Percentiles rank a stretch among this genome's conserved stretches.
Evolutionary conservation across 1,140 invertebrate species (phyloP).

Genomic region (Hormaphis cornu): DNA sequence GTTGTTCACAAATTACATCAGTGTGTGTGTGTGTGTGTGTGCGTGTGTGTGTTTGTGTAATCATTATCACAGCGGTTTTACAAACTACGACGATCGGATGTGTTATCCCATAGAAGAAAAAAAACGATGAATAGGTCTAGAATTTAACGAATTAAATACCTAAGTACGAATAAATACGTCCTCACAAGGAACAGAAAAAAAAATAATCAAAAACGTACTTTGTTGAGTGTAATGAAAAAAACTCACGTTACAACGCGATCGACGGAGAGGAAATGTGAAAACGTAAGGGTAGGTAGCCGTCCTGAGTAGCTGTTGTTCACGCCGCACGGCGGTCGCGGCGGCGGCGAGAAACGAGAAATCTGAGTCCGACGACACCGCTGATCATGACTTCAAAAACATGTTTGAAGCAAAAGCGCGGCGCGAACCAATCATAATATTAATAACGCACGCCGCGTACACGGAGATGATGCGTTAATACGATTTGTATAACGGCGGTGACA

Average conservation of each 20-base stretch:
- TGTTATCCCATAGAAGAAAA: too few relatives aligned
- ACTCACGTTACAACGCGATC: slow-evolving; percentile 11
- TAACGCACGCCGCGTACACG: background rate
- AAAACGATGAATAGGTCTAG: too few relatives aligned
- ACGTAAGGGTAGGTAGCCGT: slow-evolving; percentile 14
- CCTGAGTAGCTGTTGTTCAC: slow-evolving; percentile 3
- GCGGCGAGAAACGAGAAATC: background rate
- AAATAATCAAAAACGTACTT: background rate
- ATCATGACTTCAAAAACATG: background rate
- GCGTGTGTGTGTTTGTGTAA: too few relatives aligned
- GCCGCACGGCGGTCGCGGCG: background rate
- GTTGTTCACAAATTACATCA: too few relatives aligned
- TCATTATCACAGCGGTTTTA: too few relatives aligned
- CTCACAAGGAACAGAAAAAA: background rate
- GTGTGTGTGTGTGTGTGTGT: too few relatives aligned
- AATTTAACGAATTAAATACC: too few relatives aligned
- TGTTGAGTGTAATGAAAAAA: too few relatives aligned
- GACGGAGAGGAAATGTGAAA: background rate
- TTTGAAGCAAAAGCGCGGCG: slow-evolving; percentile 1
- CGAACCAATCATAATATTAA: too few relatives aligned
- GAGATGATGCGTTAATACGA: background rate
- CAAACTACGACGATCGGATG: too few relatives aligned
- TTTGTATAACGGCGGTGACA: background rate
- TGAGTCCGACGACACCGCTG: slow-evolving; percentile 1
- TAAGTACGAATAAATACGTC: background rate